phyloP scores from a whole-genome alignment of 2,113 vertebrate genomes.

The Blennius ocellaris region DNA sequence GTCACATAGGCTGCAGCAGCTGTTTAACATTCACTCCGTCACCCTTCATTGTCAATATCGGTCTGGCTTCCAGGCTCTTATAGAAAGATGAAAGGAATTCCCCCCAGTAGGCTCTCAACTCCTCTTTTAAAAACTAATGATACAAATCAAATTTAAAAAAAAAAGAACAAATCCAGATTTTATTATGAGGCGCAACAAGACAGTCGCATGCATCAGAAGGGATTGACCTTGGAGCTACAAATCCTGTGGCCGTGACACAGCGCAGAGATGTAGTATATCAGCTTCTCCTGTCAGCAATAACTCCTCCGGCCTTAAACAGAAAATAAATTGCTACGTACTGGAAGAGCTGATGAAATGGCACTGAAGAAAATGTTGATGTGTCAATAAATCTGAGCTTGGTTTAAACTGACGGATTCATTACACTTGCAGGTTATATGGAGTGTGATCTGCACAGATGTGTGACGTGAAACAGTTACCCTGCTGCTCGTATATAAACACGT shows the following conservation, averaged over 20 bases:
- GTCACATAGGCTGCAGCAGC: constrained; percentile 2
- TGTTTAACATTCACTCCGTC: constrained; percentile 1
- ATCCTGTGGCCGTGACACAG: constrained; percentile 6
- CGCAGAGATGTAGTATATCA: constrained; percentile 23
- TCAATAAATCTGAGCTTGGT: constrained; percentile 41
- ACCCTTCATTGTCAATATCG: neutral
- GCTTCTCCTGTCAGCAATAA: constrained; percentile 41
- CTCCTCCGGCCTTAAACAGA: constrained; percentile 1
- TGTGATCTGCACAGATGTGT: neutral
- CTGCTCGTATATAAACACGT: constrained; percentile 8
- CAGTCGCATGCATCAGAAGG: neutral
- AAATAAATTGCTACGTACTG: constrained; percentile 16
- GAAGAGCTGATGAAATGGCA: constrained; percentile 30
- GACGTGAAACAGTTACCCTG: constrained; percentile 6
- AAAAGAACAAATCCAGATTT: constrained; percentile 33
- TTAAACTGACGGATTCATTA: constrained; percentile 21
- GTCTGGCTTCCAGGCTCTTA: constrained; percentile 5
- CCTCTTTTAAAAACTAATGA: neutral
- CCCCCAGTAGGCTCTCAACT: neutral
- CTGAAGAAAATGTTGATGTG: constrained; percentile 10
- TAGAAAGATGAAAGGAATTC: constrained; percentile 24
- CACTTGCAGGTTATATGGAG: neutral
- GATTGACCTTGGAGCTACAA: constrained; percentile 28
- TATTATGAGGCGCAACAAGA: neutral
- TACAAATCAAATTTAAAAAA: too few relatives aligned